Evolutionary conservation across 2,888 invertebrate genomes (phyloP).

Genomic region (Troides aeacus): DNA sequence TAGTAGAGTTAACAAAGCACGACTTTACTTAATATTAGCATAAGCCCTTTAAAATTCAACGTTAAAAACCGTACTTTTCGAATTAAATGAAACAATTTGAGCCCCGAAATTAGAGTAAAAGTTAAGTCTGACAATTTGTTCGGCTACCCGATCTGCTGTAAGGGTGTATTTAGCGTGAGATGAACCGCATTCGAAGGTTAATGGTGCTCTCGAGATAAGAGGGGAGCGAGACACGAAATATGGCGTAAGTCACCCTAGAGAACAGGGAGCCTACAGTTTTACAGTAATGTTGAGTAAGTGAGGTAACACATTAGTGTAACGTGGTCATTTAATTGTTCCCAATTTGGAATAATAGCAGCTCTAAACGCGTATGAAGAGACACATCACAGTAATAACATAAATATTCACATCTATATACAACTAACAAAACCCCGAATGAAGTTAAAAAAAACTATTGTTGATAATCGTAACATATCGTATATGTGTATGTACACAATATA

Average conservation of each 20-base stretch:
- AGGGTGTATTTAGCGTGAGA: slow-evolving; percentile 31
- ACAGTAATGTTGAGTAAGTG: slow-evolving; percentile 17
- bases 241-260: slow-evolving; percentile 11
- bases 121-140: slow-evolving; percentile 25
- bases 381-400: not conserved
- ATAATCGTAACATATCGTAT: too few species aligned
- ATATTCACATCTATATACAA: not conserved
- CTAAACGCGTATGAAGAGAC: slow-evolving; percentile 6
- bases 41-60: slow-evolving; percentile 19
- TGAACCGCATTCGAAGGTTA: slow-evolving; percentile 35
- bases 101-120: slow-evolving; percentile 26
- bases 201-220: slow-evolving; percentile 34
- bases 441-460: too few species aligned
- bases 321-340: slow-evolving; percentile 17
- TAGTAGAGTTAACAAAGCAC: slow-evolving; percentile 7
- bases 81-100: slow-evolving; percentile 25
- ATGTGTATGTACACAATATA: too few species aligned
- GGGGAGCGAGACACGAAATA: slow-evolving; percentile 28
- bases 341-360: slow-evolving; percentile 10
- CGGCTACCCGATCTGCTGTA: slow-evolving; percentile 18
- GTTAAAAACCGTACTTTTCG: slow-evolving; percentile 19
- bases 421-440: too few species aligned
- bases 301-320: slow-evolving; percentile 12
- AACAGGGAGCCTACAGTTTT: slow-evolving; percentile 13
- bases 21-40: slow-evolving; percentile 15